Percentiles rank a stretch among this genome's conserved stretches.
Evolutionary conservation across 2,113 vertebrate species (phyloP).

Genomic region (Danio rerio): GRCz12tu NC_133196.1:20832501-20833000

Average conservation of each 20-base stretch:
- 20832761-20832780: conserved; percentile 83
- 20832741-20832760: conserved; percentile 90
- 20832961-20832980: conserved; percentile 97
- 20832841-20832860: conserved; percentile 81
- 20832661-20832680: conserved; percentile 89
- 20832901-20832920: conserved; percentile 74
- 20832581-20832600: conserved; percentile 92
- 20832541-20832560: conserved; percentile 95
- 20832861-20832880: conserved; percentile 85
- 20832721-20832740: conserved; percentile 92
- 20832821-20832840: conserved; percentile 92
- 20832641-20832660: conserved; percentile 85
- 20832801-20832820: conserved; percentile 84
- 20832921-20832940: conserved; percentile 88
- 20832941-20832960: conserved; percentile 94
- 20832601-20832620: conserved; percentile 91
- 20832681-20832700: conserved; percentile 84
- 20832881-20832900: conserved; percentile 77
- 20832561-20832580: conserved; percentile 95
- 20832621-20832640: conserved; percentile 79
- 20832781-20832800: conserved; percentile 91
- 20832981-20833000: conserved; percentile 98
- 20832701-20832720: conserved; percentile 89
- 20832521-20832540: conserved; percentile 91
- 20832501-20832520: conserved; percentile 93